phyloP scores from a whole-genome alignment of 2,888 invertebrate species.

The Rambutsinella grinnellia region DNA sequence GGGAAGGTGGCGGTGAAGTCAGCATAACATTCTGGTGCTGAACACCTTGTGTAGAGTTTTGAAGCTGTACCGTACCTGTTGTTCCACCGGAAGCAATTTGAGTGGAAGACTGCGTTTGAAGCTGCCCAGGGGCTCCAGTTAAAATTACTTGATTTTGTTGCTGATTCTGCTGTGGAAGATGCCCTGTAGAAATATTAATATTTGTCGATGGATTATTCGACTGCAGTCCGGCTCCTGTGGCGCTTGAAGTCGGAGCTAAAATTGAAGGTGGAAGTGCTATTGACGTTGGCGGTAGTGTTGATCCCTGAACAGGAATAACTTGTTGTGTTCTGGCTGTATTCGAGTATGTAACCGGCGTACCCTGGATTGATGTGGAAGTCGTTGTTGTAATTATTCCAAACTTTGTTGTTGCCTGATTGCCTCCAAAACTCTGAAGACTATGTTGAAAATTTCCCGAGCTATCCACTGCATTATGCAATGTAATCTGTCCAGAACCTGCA shows the following conservation, averaged over 20 bases:
- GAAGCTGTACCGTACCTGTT: slow-evolving; percentile 31
- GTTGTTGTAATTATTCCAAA: slow-evolving; percentile 30
- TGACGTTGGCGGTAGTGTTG: no score
- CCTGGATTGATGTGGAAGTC: neutral
- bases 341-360: neutral
- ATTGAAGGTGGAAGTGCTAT: neutral
- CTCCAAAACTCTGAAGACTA: slow-evolving; percentile 10
- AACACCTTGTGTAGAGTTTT: neutral
- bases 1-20: slow-evolving; percentile 18
- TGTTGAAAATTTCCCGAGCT: slow-evolving; percentile 6
- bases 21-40: slow-evolving; percentile 25
- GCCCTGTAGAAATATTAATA: neutral
- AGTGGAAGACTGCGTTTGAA: slow-evolving; percentile 1
- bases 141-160: neutral
- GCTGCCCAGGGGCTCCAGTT: neutral
- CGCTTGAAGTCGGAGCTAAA: slow-evolving; percentile 8
- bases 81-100: neutral
- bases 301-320: neutral
- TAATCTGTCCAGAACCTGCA: slow-evolving; percentile 16
- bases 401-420: slow-evolving; percentile 4
- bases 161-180: slow-evolving; percentile 1
- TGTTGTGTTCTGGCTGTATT: neutral
- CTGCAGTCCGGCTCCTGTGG: neutral
- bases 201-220: neutral
- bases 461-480: slow-evolving; percentile 9